Percentiles rank a stretch among this genome's conserved stretches.
phyloP scores from a whole-genome alignment of 2,797 vertebrate species.

The Labroides dimidiatus region DNA sequence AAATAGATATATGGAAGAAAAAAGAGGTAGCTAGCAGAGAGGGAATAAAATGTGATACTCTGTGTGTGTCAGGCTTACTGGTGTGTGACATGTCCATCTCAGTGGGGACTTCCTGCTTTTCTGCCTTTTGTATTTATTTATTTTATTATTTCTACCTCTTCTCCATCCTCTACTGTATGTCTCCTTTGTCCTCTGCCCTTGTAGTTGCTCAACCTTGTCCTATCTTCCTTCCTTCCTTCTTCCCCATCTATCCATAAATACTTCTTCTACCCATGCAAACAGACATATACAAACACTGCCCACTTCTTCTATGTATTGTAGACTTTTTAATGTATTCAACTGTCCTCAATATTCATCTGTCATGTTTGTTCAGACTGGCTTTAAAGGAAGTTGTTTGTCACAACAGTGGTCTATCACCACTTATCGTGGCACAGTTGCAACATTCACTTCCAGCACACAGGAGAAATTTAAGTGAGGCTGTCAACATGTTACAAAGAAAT shows the following conservation, averaged over 20 bases:
- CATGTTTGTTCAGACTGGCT: conserved; percentile 28
- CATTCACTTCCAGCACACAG: conserved; percentile 1
- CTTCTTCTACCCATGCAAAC: neutral
- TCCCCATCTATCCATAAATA: conserved; percentile 10
- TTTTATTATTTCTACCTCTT: conserved; percentile 34
- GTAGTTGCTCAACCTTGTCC: conserved; percentile 50
- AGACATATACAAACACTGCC: neutral
- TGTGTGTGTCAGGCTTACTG: conserved; percentile 60
- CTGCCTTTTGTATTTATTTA: conserved; percentile 24
- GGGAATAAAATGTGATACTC: conserved; percentile 55
- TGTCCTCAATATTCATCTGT: conserved; percentile 20
- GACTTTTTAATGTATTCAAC: conserved; percentile 22
- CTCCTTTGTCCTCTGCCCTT: conserved; percentile 31
- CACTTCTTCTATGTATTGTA: conserved; percentile 11
- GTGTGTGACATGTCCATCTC: conserved; percentile 74
- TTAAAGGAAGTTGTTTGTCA: conserved; percentile 31
- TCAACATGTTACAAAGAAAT: conserved; percentile 23
- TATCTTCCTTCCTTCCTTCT: conserved; percentile 25
- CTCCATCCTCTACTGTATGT: conserved; percentile 32
- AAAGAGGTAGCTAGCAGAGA: conserved; percentile 6
- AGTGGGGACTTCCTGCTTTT: conserved; percentile 61
- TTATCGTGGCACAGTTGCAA: conserved; percentile 34
- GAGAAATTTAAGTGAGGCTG: conserved; percentile 11
- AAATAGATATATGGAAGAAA: conserved; percentile 35
- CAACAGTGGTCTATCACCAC: conserved; percentile 30